These are phyloP conservation scores for Hemiscyllium ocellatum DNA, from an alignment of 2,113 vertebrate genomes.

Conservation along the genomic window DNA sequence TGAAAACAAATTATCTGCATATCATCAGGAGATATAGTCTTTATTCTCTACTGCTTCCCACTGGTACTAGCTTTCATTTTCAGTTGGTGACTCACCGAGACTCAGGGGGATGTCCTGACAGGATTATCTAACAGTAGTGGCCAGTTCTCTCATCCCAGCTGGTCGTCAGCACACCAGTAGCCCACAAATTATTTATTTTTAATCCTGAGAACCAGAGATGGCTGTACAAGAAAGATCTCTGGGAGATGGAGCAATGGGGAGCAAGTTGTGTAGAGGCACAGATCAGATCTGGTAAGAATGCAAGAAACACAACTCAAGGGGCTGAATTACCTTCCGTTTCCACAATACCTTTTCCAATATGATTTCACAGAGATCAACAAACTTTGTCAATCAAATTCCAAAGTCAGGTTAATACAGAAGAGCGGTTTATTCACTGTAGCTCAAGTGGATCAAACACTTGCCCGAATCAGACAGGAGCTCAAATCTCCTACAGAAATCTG, in stretches of 20 bases:
- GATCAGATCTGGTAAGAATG: not conserved
- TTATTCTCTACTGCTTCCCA: not conserved
- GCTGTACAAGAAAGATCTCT: no score
- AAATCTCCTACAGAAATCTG: not conserved
- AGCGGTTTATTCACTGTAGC: not conserved
- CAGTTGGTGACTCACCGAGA: not conserved
- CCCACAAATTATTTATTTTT: no score
- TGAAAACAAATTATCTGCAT: conserved; percentile 29
- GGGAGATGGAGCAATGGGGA: no score
- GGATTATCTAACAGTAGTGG: not conserved
- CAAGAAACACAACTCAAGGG: no score
- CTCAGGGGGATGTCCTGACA: not conserved
- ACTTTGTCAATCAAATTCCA: not conserved
- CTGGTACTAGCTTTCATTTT: not conserved
- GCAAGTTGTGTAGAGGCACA: no score
- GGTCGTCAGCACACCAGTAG: no score
- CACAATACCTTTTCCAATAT: not conserved
- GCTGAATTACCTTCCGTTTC: not conserved
- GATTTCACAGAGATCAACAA: not conserved
- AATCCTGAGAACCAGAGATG: no score
- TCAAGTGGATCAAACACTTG: not conserved
- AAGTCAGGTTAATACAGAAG: no score
- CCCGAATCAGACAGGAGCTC: not conserved
- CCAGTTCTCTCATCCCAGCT: no score
- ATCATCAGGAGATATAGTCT: not conserved